Evolutionary conservation across 2,113 vertebrate species (phyloP).

Genomic region (Zingel zingel): DNA sequence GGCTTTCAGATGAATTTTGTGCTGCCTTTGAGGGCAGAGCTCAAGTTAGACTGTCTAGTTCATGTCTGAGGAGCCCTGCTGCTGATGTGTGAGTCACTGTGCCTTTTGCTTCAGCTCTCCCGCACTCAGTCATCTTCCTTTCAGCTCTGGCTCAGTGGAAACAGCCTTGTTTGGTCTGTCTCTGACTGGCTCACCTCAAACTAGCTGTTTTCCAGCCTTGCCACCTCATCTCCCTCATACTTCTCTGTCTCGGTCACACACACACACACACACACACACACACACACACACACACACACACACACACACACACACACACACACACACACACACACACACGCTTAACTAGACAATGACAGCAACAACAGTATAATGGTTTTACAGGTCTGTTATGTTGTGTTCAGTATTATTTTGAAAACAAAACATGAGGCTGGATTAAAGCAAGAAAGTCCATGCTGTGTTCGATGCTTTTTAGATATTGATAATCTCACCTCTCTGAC

Average conservation of each 20-base stretch:
- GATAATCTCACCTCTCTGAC: neutral
- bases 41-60: slow-evolving; percentile 63
- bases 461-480: neutral
- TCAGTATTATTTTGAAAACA: slow-evolving; percentile 16
- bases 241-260: slow-evolving; percentile 19
- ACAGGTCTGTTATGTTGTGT: slow-evolving; percentile 4
- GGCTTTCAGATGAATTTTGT: slow-evolving; percentile 28
- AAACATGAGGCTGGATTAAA: neutral
- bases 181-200: slow-evolving; percentile 52
- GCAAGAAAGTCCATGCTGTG: neutral
- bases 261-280: too few relatives aligned
- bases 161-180: slow-evolving; percentile 68
- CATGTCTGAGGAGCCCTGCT: slow-evolving; percentile 67
- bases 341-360: slow-evolving; percentile 22
- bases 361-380: slow-evolving; percentile 2
- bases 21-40: slow-evolving; percentile 46
- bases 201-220: slow-evolving; percentile 59
- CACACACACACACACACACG: neutral
- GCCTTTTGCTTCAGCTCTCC: slow-evolving; percentile 70
- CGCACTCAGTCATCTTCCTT: slow-evolving; percentile 72
- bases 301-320: neutral
- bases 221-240: slow-evolving; percentile 35
- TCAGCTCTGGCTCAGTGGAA: slow-evolving; percentile 68
- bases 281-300: neutral
- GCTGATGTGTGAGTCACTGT: slow-evolving; percentile 75